Conservation (phyloP, 1,140 invertebrate genomes). For the Drosophila repletoides region DNA sequence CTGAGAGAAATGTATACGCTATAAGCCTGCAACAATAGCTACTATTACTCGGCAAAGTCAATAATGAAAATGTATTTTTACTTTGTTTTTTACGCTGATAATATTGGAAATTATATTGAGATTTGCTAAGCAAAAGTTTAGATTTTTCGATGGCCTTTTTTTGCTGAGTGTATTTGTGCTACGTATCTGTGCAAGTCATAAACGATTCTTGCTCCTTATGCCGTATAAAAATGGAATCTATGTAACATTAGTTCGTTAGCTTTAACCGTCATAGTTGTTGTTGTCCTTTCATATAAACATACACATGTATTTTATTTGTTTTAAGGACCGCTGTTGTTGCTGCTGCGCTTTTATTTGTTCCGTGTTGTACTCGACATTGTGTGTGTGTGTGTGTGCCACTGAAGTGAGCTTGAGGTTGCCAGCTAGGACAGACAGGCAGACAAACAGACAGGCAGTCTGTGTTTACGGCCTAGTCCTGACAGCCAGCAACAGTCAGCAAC, state of each 20-base stretch:
- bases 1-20: too few species aligned
- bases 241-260: constrained; percentile 76
- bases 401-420: constrained; percentile 71
- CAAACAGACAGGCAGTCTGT: constrained; percentile 9
- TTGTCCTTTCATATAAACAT: constrained; percentile 23
- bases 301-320: constrained; percentile 41
- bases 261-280: constrained; percentile 32
- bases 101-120: too few species aligned
- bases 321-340: constrained; percentile 53
- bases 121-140: too few species aligned
- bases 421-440: constrained; percentile 25
- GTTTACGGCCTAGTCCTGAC: constrained; percentile 34
- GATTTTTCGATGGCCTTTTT: too few species aligned
- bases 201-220: constrained; percentile 63
- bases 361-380: constrained; percentile 44
- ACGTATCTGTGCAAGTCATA: constrained; percentile 41
- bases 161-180: constrained; percentile 1
- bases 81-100: too few species aligned
- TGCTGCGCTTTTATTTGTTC: constrained; percentile 68
- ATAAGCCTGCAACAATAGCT: too few species aligned
- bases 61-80: too few species aligned
- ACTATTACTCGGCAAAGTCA: too few species aligned
- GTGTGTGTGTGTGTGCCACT: constrained; percentile 55
- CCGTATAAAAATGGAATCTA: constrained; percentile 71
- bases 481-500: constrained; percentile 3